Conservation (phyloP, 2,888 invertebrate species). For the Polyploca ridens region DNA sequence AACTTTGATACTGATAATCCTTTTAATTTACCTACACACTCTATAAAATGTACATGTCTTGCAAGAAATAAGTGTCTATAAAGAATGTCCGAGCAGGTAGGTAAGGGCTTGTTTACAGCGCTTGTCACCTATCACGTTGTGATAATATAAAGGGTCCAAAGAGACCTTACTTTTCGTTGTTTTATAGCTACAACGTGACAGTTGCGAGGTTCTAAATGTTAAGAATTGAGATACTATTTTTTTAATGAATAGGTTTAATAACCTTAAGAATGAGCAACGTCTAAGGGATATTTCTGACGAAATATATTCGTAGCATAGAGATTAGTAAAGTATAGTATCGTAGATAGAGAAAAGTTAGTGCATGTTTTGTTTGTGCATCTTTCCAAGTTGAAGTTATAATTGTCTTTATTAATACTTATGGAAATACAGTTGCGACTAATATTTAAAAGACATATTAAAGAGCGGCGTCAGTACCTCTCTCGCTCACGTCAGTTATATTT, state of each 20-base stretch:
- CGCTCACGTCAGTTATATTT: no score
- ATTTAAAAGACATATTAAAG: no score
- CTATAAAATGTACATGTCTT: not conserved
- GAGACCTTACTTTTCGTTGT: constrained; percentile 28
- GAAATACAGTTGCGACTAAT: no score
- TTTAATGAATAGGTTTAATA: not conserved
- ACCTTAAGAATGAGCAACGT: not conserved
- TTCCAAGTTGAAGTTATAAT: no score
- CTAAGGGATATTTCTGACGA: not conserved
- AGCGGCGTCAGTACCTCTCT: no score
- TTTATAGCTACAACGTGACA: constrained; percentile 22
- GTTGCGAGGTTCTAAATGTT: not conserved
- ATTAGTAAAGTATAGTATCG: no score
- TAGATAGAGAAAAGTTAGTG: no score
- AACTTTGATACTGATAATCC: not conserved
- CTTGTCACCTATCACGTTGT: constrained; percentile 28
- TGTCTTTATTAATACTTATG: no score
- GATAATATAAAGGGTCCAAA: constrained; percentile 26
- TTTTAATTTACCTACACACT: not conserved
- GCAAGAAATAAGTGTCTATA: not conserved
- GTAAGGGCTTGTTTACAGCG: constrained; percentile 25
- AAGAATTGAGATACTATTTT: not conserved
- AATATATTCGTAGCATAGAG: no score
- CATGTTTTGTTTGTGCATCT: no score
- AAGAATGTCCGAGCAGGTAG: constrained; percentile 2